phyloP scores from a whole-genome alignment of 2,797 vertebrate genomes.

The Molossus molossus region DNA sequence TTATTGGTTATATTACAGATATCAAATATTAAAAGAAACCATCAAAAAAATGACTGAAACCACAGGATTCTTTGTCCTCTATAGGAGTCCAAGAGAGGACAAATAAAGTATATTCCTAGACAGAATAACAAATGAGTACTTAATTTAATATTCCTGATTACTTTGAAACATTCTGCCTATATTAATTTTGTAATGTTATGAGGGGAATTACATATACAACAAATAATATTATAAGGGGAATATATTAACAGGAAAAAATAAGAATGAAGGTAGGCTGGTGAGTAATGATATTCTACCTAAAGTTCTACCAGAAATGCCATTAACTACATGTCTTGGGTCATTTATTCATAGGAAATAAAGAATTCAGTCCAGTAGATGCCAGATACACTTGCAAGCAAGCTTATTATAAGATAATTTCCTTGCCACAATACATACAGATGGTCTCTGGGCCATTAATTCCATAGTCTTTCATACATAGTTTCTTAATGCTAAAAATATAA shows the following conservation, averaged over 20 bases:
- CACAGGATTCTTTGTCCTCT: constrained; percentile 18
- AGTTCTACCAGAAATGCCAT: constrained; percentile 60
- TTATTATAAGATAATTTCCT: not conserved
- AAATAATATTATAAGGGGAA: not conserved
- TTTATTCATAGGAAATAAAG: constrained; percentile 56
- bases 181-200: constrained; percentile 59
- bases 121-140: not conserved
- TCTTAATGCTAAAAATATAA: not conserved
- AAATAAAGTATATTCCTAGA: constrained; percentile 62
- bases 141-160: not conserved
- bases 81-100: constrained; percentile 57
- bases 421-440: not conserved
- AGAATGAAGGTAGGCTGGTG: constrained; percentile 60
- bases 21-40: not conserved
- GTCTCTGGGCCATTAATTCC: constrained; percentile 39
- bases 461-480: not conserved
- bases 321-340: constrained; percentile 44
- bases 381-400: not conserved
- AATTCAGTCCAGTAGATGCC: not conserved
- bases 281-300: not conserved
- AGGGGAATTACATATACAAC: not conserved
- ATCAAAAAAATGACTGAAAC: constrained; percentile 6
- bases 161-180: constrained; percentile 31
- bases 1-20: not conserved
- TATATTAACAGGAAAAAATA: not conserved